Evolutionary conservation across 1,140 invertebrate genomes (phyloP), one percentile per base, ranked within the genome.

Genomic region (Diprion similis): DNA sequence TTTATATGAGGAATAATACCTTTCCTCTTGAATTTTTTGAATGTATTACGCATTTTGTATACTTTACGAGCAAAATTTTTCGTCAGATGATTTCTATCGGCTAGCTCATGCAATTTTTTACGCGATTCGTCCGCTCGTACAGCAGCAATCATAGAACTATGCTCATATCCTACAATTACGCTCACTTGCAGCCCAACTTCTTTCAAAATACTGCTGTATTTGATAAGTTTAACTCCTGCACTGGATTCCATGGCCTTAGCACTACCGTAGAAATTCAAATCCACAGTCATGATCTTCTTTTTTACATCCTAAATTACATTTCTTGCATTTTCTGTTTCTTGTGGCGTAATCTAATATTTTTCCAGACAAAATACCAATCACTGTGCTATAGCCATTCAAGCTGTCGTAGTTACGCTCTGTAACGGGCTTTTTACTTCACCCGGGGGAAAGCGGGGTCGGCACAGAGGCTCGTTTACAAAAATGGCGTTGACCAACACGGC

Each of bases 281-380:
- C 77, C 72, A 68, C 80, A 78, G 64, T 80, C 78, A 71, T 81
- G 77, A 17, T 79, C 70, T 72, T 79, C 70, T 72, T 73, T 72
- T 19, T 71, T 15, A 46, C 73, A 68, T 1, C 77, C 77, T 1
- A 37, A 10, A 64, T 79, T 71, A 71, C 75, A 79, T 10, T 45
- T 17, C 46, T 71, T 10, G 66, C 18, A 18, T 45, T 71, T 71
- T 64, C 51, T 71, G 8, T 59, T 67, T 10, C 46, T 18, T 7
- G 1, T 37, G 24, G 24, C 24, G 24, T 37, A 37, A 37, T 37
- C 24, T 37, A 10, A 69, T 46, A 47, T 46, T 68, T 73, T 68
- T 7, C 46, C 46, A 10, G 66, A 3, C 45, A 47, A 45, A 48
- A 47, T 68, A 13, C 71, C 66, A 10, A 73, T 73, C 10, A 73